Percentiles rank a stretch among this genome's conserved stretches.
Evolutionary conservation across 2,113 vertebrate genomes (phyloP).

Genomic region (Pelecanoides urinatrix): DNA sequence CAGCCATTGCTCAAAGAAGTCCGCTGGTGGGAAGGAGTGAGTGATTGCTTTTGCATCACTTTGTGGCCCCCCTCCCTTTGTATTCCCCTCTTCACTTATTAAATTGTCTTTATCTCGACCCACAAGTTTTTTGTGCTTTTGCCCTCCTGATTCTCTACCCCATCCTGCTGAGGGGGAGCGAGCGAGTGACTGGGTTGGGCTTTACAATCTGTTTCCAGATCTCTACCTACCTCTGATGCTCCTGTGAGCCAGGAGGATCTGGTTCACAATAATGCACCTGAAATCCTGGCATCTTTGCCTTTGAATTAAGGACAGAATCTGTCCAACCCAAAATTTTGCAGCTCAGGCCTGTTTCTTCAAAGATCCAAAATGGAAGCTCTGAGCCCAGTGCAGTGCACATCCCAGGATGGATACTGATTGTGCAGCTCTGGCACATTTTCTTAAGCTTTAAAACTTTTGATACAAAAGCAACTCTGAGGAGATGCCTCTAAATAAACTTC

Average conservation of each 20-base stretch:
- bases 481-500: background rate
- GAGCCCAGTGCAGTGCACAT: background rate
- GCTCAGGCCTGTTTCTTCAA: background rate
- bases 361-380: background rate
- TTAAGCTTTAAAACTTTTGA: background rate
- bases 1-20: background rate
- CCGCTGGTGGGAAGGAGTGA: background rate
- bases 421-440: background rate
- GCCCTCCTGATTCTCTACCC: background rate
- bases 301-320: background rate
- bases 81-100: background rate
- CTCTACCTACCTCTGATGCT: background rate
- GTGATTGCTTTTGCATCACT: background rate
- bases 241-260: background rate
- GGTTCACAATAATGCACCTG: background rate
- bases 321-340: background rate
- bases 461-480: background rate
- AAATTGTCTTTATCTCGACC: background rate
- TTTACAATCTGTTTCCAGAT: background rate
- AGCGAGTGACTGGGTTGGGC: background rate
- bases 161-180: background rate
- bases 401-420: background rate
- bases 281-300: background rate
- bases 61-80: background rate
- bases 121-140: background rate